A percentile compares a stretch with the other conserved stretches of the same genome.
These are phyloP conservation scores for Brachionus asplanchnoidis DNA, from an alignment of 1,140 invertebrate species.

Conservation along the genomic window DNA sequence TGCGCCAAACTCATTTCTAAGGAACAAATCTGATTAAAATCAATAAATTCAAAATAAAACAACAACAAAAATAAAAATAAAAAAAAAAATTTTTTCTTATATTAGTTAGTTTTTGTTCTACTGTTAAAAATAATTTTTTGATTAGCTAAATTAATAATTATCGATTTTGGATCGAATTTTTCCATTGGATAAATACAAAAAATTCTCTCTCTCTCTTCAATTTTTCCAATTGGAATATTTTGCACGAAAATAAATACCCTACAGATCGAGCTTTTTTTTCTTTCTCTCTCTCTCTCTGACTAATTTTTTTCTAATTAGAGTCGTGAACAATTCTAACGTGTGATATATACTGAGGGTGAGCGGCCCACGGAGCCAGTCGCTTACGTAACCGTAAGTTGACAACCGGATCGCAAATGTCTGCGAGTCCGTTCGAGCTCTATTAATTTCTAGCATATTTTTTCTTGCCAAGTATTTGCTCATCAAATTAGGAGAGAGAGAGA, in stretches of 20 bases:
- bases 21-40: background rate
- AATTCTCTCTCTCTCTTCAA: background rate
- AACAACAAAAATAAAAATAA: background rate
- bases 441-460: background rate
- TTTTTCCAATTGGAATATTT: background rate
- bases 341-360: background rate
- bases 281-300: too few species aligned
- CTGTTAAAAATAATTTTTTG: conserved; percentile 36
- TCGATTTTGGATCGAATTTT: background rate
- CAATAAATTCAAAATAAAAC: background rate
- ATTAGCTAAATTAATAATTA: conserved; percentile 39
- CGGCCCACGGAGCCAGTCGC: too few species aligned
- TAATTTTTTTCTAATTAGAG: background rate
- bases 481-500: background rate
- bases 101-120: conserved; percentile 30
- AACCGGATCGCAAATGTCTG: background rate
- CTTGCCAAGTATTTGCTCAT: background rate
- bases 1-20: conserved; percentile 35
- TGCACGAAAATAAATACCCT: background rate
- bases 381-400: background rate
- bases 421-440: background rate
- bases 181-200: background rate
- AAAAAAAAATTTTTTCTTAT: background rate
- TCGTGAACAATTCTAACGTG: conserved; percentile 1
- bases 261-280: background rate